A percentile compares a stretch with the other conserved stretches of the same genome.
These are phyloP conservation scores for Amblyopsis rosae DNA, from an alignment of 2,113 vertebrate genomes.

Conservation along the genomic window DNA sequence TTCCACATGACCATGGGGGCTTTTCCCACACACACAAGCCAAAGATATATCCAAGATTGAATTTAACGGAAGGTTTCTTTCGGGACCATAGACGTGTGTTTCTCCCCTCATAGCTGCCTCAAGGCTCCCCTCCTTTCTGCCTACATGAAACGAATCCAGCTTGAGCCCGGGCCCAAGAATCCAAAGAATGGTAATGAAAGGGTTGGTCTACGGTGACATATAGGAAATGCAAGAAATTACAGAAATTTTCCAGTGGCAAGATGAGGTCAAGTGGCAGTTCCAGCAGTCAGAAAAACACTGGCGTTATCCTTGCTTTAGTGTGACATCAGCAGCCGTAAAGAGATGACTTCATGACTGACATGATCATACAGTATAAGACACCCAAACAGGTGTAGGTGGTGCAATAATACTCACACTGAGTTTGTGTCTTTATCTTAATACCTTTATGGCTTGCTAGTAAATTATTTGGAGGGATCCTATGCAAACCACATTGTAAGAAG, in stretches of 20 bases:
- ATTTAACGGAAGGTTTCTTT: background rate
- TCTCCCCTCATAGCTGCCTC: constrained; percentile 32
- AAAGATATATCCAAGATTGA: constrained; percentile 9
- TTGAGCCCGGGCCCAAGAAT: constrained; percentile 42
- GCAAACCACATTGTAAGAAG: too few relatives aligned
- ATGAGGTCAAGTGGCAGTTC: constrained; percentile 23
- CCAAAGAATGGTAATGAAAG: constrained; percentile 58
- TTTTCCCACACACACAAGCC: background rate
- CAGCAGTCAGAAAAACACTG: constrained; percentile 13
- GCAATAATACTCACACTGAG: too few relatives aligned
- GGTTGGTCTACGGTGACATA: constrained; percentile 28
- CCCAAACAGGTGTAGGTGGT: too few relatives aligned
- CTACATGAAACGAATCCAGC: constrained; percentile 26
- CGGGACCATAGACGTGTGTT: background rate
- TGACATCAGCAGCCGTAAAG: background rate
- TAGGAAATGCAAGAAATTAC: constrained; percentile 6
- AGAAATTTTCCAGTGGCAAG: background rate
- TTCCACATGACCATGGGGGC: background rate
- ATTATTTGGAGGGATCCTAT: too few relatives aligned
- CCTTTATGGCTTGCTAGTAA: too few relatives aligned
- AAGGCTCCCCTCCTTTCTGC: constrained; percentile 22
- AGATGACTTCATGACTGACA: background rate
- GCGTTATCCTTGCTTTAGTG: background rate
- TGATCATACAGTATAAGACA: too few relatives aligned
- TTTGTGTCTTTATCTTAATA: too few relatives aligned